These are phyloP conservation scores for Rhinogobio ventralis DNA, from an alignment of 2,797 vertebrate genomes.

Conservation along the genomic window DNA sequence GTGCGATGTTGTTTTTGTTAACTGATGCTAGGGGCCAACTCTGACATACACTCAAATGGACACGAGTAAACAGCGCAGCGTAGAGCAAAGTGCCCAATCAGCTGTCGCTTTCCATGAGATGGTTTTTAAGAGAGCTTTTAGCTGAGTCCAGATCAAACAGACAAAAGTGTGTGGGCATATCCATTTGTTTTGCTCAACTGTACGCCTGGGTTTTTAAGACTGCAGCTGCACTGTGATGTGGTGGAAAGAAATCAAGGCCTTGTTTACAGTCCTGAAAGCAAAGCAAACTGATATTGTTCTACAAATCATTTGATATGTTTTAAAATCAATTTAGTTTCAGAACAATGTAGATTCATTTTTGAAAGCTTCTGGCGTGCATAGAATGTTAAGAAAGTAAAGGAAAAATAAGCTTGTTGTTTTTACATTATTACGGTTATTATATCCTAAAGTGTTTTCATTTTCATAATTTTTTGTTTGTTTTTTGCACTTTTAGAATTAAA, in stretches of 20 bases:
- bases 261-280: constrained; percentile 15
- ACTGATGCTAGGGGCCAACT: constrained; percentile 64
- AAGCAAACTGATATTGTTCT: neutral
- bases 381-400: too few relatives aligned
- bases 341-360: neutral
- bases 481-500: neutral
- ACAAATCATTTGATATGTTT: neutral
- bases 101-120: constrained; percentile 66
- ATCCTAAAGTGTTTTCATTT: neutral
- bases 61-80: constrained; percentile 77
- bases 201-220: constrained; percentile 23
- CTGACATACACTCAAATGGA: constrained; percentile 79
- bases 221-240: neutral
- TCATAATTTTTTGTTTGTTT: neutral
- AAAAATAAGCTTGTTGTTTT: too few relatives aligned
- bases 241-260: constrained; percentile 15
- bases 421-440: neutral
- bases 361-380: too few relatives aligned
- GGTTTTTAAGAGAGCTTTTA: constrained; percentile 24
- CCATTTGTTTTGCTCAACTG: constrained; percentile 36
- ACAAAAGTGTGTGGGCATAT: constrained; percentile 42
- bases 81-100: constrained; percentile 68
- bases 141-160: constrained; percentile 29
- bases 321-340: neutral
- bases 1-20: constrained; percentile 75